Conservation (phyloP, 2,888 invertebrate genomes). For the Laothoe populi region DNA sequence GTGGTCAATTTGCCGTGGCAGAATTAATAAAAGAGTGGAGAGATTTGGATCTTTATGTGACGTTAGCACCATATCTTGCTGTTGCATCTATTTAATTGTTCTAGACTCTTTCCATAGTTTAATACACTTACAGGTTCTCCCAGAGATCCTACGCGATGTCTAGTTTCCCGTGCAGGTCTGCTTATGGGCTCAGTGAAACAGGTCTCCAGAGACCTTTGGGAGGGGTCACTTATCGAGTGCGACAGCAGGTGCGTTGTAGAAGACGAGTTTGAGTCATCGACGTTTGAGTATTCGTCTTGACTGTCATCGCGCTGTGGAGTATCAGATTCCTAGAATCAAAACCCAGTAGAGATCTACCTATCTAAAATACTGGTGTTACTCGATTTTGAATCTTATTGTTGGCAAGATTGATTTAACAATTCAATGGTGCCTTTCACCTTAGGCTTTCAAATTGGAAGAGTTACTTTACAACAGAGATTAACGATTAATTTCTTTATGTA, state of each 20-base stretch:
- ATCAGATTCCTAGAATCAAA: conserved; percentile 66
- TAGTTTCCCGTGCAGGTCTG: conserved; percentile 45
- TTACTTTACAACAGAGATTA: too few relatives aligned
- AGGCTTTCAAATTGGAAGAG: too few relatives aligned
- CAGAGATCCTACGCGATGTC: conserved; percentile 63
- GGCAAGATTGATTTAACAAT: too few relatives aligned
- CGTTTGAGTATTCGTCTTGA: conserved; percentile 72
- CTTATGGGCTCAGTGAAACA: conserved; percentile 64
- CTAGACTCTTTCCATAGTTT: too few relatives aligned
- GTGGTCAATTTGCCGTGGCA: too few relatives aligned
- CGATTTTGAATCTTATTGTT: neutral
- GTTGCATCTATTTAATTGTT: too few relatives aligned
- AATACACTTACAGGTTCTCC: conserved; percentile 62
- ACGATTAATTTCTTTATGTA: too few relatives aligned
- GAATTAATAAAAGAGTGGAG: too few relatives aligned
- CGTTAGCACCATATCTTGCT: too few relatives aligned
- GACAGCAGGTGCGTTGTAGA: conserved; percentile 75
- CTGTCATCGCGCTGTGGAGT: conserved; percentile 75
- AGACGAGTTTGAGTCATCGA: conserved; percentile 74
- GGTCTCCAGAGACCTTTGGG: conserved; percentile 67
- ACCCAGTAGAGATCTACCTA: neutral
- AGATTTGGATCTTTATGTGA: too few relatives aligned
- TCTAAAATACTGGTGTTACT: neutral
- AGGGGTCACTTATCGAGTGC: conserved; percentile 68
- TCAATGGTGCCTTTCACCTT: too few relatives aligned